phyloP scores from a whole-genome alignment of 2,797 vertebrate species.

The Acipenser transmontanus region DNA sequence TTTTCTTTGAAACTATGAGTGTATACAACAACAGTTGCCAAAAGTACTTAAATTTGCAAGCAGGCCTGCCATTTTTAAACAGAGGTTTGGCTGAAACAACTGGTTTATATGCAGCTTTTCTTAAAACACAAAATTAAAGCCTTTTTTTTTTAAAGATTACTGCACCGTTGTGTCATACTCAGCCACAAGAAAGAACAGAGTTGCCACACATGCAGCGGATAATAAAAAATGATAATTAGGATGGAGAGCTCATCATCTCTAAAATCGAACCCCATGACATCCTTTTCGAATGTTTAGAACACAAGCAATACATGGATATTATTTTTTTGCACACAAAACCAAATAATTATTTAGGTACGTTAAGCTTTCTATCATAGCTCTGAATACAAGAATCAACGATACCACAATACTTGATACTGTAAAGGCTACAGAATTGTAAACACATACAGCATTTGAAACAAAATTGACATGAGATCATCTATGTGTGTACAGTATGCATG shows the following conservation, averaged over 20 bases:
- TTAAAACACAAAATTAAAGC: conserved; percentile 37
- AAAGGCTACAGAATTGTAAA: too few relatives aligned
- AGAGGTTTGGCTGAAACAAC: conserved; percentile 21
- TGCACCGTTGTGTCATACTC: conserved; percentile 45
- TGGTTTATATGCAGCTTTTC: conserved; percentile 23
- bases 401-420: too few relatives aligned
- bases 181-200: conserved; percentile 47
- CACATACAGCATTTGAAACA: too few relatives aligned
- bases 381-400: too few relatives aligned
- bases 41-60: conserved; percentile 7
- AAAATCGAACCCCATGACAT: too few relatives aligned
- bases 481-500: too few relatives aligned
- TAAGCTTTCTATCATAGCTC: too few relatives aligned
- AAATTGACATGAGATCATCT: too few relatives aligned
- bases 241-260: too few relatives aligned
- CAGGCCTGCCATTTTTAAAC: conserved; percentile 16
- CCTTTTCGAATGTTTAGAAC: too few relatives aligned
- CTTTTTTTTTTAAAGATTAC: conserved; percentile 18
- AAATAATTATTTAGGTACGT: too few relatives aligned
- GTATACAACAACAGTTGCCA: conserved; percentile 11
- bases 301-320: neutral
- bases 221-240: neutral
- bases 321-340: neutral
- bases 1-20: conserved; percentile 16
- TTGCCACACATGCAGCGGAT: conserved; percentile 48